A percentile compares a stretch with the other conserved stretches of the same genome.
Evolutionary conservation across 2,797 vertebrate species (phyloP).

Genomic region (Nasua narica): DNA sequence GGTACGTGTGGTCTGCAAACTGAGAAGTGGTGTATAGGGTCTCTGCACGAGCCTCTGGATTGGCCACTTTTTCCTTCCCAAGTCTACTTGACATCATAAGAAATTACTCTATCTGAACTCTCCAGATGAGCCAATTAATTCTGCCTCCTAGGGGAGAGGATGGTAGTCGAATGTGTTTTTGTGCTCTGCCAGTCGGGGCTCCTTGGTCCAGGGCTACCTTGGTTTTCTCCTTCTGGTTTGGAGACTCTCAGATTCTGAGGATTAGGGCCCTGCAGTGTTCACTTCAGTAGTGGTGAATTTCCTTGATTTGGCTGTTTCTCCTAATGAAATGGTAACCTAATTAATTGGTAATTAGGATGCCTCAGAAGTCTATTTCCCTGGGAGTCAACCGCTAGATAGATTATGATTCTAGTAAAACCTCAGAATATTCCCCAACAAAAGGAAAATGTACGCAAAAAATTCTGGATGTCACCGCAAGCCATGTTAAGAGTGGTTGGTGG

Average conservation of each 20-base stretch:
- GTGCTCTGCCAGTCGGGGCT: not conserved
- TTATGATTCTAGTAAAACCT: not conserved
- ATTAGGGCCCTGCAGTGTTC: not conserved
- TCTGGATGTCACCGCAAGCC: not conserved
- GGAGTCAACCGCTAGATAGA: slow-evolving; percentile 47
- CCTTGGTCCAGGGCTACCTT: not conserved
- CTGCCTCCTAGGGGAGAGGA: not conserved
- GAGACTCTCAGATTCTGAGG: not conserved
- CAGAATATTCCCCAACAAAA: not conserved
- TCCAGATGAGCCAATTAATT: slow-evolving; percentile 50
- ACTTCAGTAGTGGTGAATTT: not conserved
- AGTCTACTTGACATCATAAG: slow-evolving; percentile 47
- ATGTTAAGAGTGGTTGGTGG: not conserved
- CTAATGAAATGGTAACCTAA: slow-evolving; percentile 56
- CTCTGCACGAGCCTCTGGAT: not conserved
- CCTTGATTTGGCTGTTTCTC: slow-evolving; percentile 40
- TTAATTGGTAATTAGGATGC: slow-evolving; percentile 65
- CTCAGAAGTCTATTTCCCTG: slow-evolving; percentile 57
- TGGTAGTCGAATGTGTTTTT: not conserved
- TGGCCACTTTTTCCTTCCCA: slow-evolving; percentile 3
- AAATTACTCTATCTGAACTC: slow-evolving; percentile 65
- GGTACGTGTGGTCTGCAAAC: not conserved
- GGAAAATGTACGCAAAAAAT: not conserved
- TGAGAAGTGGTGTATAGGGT: not conserved
- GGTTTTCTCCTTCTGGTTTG: not conserved